Conservation (phyloP, 2,888 invertebrate species). For the Auanema freiburgensis region DNA sequence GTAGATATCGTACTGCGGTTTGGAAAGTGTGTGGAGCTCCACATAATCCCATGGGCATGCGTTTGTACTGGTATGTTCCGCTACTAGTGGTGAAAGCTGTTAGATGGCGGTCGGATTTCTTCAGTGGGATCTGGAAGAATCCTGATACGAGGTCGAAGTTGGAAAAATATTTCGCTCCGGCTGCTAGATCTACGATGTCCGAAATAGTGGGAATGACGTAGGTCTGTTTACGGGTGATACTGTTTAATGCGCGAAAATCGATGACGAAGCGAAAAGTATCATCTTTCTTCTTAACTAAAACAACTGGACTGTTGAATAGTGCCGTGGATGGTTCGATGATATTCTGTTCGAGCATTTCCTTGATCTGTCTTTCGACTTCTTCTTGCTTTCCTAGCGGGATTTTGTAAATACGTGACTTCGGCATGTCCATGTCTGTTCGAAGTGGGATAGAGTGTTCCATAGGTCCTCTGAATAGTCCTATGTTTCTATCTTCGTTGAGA, state of each 20-base stretch:
- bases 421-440: slow-evolving; percentile 8
- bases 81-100: slow-evolving; percentile 35
- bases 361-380: slow-evolving; percentile 25
- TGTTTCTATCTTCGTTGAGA: slow-evolving; percentile 27
- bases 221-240: slow-evolving; percentile 17
- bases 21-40: slow-evolving; percentile 13
- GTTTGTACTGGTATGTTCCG: slow-evolving; percentile 31
- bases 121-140: slow-evolving; percentile 34
- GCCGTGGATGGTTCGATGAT: slow-evolving; percentile 26
- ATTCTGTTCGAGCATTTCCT: slow-evolving; percentile 19
- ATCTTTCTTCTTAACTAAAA: slow-evolving; percentile 22
- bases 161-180: slow-evolving; percentile 15
- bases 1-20: slow-evolving; percentile 5
- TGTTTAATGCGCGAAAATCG: slow-evolving; percentile 20
- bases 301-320: slow-evolving; percentile 19
- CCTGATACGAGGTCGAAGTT: slow-evolving; percentile 31
- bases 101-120: slow-evolving; percentile 21
- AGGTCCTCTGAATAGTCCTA: slow-evolving; percentile 25
- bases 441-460: slow-evolving; percentile 23
- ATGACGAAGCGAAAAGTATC: slow-evolving; percentile 12
- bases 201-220: slow-evolving; percentile 18
- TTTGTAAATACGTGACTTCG: slow-evolving; percentile 10
- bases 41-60: slow-evolving; percentile 8
- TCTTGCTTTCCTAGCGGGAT: slow-evolving; percentile 19
- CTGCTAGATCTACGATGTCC: slow-evolving; percentile 14